Evolutionary conservation across 1,140 invertebrate species (phyloP).

Genomic region (Bombus pyrosoma): DNA sequence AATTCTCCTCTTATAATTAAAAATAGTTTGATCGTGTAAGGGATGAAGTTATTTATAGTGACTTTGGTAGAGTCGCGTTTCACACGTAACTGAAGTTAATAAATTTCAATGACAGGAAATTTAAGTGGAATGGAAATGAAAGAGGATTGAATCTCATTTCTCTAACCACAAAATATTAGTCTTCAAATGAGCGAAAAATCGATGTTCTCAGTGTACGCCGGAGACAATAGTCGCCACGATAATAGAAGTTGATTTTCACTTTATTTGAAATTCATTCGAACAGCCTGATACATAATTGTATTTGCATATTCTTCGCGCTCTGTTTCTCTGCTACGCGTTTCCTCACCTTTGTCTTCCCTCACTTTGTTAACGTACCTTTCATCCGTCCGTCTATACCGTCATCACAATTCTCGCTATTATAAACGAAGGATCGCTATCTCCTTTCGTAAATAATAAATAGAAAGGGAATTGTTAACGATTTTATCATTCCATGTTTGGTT

Average conservation of each 20-base stretch:
- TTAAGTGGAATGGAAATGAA: background rate
- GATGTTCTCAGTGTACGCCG: background rate
- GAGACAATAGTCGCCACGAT: background rate
- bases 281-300: background rate
- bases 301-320: background rate
- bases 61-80: fast-evolving
- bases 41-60: too few species aligned
- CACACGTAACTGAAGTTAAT: background rate
- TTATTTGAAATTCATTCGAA: background rate
- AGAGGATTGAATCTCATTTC: background rate
- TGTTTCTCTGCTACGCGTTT: background rate
- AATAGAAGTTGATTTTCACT: background rate
- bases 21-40: too few species aligned
- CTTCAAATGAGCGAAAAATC: background rate
- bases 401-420: background rate
- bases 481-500: background rate
- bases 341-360: background rate
- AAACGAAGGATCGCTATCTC: background rate
- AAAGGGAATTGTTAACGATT: background rate
- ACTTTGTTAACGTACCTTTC: background rate
- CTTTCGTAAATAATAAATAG: background rate
- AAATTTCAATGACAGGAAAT: background rate
- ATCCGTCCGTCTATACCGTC: background rate
- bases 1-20: too few species aligned
- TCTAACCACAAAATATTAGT: background rate